phyloP scores from a whole-genome alignment of 2,113 vertebrate genomes.

The Colaptes auratus region DNA sequence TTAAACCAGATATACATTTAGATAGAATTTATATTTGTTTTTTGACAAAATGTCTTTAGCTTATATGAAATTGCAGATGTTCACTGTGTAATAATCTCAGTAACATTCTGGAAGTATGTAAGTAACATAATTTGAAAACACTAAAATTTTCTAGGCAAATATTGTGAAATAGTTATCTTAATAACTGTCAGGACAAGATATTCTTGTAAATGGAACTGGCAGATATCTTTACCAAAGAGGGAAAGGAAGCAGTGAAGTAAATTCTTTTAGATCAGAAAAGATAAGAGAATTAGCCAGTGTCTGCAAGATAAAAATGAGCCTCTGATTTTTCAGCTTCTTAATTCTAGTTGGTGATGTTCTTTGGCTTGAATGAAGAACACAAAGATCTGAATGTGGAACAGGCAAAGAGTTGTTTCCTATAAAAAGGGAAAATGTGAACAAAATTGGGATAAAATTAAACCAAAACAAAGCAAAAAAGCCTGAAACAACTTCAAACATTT shows the following conservation, averaged over 20 bases:
- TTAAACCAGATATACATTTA: neutral
- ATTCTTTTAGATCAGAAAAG: neutral
- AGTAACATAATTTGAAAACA: neutral
- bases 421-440: neutral
- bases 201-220: neutral
- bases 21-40: neutral
- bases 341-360: neutral
- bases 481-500: neutral
- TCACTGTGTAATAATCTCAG: neutral
- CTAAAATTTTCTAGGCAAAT: neutral
- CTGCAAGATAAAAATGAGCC: neutral
- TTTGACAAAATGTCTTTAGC: neutral
- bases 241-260: neutral
- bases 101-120: neutral
- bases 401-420: neutral
- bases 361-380: neutral
- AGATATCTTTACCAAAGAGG: neutral
- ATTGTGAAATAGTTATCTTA: neutral
- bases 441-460: neutral
- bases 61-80: neutral
- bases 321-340: neutral
- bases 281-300: neutral
- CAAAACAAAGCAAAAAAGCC: neutral
- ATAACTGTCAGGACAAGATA: neutral
- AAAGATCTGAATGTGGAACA: neutral